phyloP scores from a whole-genome alignment of 1,140 invertebrate species.

The Pseudomyrmex concolor region DNA sequence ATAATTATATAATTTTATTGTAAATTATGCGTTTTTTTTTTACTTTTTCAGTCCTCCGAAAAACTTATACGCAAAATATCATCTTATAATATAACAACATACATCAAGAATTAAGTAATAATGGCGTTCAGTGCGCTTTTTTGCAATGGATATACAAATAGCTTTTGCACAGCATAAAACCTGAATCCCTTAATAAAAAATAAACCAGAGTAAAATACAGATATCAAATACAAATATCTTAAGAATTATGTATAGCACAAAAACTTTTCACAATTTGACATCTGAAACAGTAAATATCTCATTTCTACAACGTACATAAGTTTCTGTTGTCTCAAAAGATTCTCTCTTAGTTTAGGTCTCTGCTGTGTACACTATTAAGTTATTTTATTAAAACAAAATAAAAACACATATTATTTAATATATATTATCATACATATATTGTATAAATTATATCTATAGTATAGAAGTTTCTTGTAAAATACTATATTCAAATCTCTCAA shows the following conservation, averaged over 20 bases:
- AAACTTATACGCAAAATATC: slow-evolving; percentile 50
- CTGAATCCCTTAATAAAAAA: too few species aligned
- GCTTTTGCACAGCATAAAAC: background rate
- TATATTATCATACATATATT: background rate
- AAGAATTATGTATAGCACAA: background rate
- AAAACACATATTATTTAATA: slow-evolving; percentile 2
- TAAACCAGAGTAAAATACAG: background rate
- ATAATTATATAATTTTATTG: slow-evolving; percentile 49
- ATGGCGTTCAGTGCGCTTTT: too few species aligned
- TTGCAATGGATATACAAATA: background rate
- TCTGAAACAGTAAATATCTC: background rate
- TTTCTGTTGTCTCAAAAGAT: background rate
- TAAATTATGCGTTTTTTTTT: slow-evolving; percentile 50
- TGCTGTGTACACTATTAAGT: background rate
- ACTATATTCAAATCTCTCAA: slow-evolving; percentile 53
- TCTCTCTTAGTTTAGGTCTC: background rate
- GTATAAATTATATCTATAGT: slow-evolving; percentile 16
- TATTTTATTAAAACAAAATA: slow-evolving; percentile 4
- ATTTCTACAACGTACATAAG: background rate
- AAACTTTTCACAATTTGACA: background rate
- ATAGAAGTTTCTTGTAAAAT: slow-evolving; percentile 50
- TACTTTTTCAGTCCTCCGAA: slow-evolving; percentile 34
- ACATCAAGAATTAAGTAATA: too few species aligned
- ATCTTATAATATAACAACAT: slow-evolving; percentile 6
- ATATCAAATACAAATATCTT: background rate